Evolutionary conservation across 2,888 invertebrate genomes (phyloP), one percentile per base, ranked within the genome.

Genomic region (Drosophila conformis): DNA sequence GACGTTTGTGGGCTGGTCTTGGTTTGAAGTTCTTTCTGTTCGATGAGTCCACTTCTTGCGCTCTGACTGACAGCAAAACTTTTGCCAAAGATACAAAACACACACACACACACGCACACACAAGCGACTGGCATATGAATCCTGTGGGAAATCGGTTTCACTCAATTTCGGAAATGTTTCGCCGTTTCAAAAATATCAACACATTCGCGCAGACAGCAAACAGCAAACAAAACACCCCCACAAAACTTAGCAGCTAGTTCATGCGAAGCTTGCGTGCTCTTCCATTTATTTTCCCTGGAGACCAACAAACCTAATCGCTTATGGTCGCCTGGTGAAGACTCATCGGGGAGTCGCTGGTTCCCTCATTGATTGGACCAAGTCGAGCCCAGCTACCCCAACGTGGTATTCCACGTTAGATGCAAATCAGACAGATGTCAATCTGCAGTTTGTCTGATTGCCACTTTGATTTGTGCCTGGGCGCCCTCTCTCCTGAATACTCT

Each of bases 251-350:
- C 48, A 33, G 51, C 69, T 36, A 61, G 54, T 33, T 46, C 10
- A 62, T 33, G 5, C 11, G 40, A 25, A 46, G 36, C 53, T 46
- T 18, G 18, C 33, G 11, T 51, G 27, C 35, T 18, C 48, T 59
- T 51, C 69, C 68, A 21, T 8, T 18, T n/a, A 10, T 66, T 62
- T 64, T 73, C 90, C 83, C 89, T 18, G 66, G 90, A 72, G 90
- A 80, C 73, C 83, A 90, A 90, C 90, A 83, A 90, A 89, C 89
- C 71, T 90, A 90, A 90, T 90, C 90, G 90, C 86, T 90, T 89
- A 90, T 89, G 83, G 80, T 66, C 71, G 64, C 59, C 71, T 58
- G 62, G 71, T 89, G 84, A 87, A 87, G 77, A 84, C 79, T 63
- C 86, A 76, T 76, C 62, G 54, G 87, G 87, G 83, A 86, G 65